phyloP scores from a whole-genome alignment of 2,888 invertebrate species.

The Rhopalosiphum nymphaeae region DNA sequence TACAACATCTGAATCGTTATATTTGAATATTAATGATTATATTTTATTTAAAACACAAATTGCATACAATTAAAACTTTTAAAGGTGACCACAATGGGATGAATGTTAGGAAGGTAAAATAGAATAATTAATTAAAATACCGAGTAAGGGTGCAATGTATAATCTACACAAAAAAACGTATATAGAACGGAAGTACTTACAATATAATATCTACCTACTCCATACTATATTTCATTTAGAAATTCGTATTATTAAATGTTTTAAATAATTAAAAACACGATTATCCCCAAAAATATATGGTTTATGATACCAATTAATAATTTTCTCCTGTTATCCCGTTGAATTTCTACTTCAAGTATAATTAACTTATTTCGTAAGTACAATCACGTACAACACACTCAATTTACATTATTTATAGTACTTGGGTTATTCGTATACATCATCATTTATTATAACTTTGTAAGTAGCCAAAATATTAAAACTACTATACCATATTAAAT shows the following conservation, averaged over 20 bases:
- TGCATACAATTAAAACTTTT: not conserved
- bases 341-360: not conserved
- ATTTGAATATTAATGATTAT: not conserved
- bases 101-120: not conserved
- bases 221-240: not conserved
- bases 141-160: not conserved
- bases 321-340: not conserved
- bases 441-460: not conserved
- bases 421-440: not conserved
- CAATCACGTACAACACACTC: not conserved
- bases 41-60: not conserved
- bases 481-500: not conserved
- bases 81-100: not conserved
- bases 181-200: not conserved
- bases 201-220: not conserved
- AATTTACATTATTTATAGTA: not conserved
- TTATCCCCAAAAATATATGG: not conserved
- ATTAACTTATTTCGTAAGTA: not conserved
- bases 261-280: not conserved
- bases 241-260: not conserved
- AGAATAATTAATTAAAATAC: constrained; percentile 3
- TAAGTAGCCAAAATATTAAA: not conserved
- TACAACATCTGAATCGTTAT: not conserved
- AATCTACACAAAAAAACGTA: not conserved
- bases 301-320: not conserved